Evolutionary conservation across 64 coral and sea anemone genomes (phyloP), one percentile per base, ranked within the genome.

Genomic region (Platygyra sinensis): DNA sequence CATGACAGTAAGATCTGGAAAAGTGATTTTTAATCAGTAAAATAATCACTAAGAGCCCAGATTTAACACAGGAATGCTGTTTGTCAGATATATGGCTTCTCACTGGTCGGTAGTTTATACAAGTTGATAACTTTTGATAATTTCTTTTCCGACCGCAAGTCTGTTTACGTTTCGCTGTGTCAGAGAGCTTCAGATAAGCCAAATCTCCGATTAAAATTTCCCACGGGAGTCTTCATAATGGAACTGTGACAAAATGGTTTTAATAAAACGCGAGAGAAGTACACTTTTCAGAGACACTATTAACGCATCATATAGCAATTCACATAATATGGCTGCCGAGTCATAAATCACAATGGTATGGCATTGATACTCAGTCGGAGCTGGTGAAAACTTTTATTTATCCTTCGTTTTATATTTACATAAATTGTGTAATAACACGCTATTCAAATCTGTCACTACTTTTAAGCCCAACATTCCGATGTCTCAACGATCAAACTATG

Each of bases 391-490:
- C 50, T 57, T 79, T 50, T 57, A 2, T 69, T 28, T 13, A 57
- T 24, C 11, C 13, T 79, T 24, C 76, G 24, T 79, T 54, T 79
- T 79, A 79, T 5, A 79, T 79, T 79, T 30, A 79, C 49, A 79
- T 55, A 79, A 79, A 79, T 79, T 79, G n/a, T 55, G 46, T 14
- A 79, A 30, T 57, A 46, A 30, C 19, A 42, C 14, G 46, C 51
- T 12, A 30, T 79, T 79, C 28, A 27, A 79, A 79, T 52, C 49
- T 57, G 76, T 55, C 51, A 78, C 19, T 78, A 27, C 42, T 54
- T 78, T 28, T 5, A 7, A 59, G 51, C 65, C 65, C 9, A 29
- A 79, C 46, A 22, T 28, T 79, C 76, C 46, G 76, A 39, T 57
- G 2, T 57, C 30, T 57, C 22, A 79, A 52, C 11, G 13, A 55